Evolutionary conservation across 2,888 invertebrate genomes (phyloP).

Genomic region (Lithophane semibrunnea): DNA sequence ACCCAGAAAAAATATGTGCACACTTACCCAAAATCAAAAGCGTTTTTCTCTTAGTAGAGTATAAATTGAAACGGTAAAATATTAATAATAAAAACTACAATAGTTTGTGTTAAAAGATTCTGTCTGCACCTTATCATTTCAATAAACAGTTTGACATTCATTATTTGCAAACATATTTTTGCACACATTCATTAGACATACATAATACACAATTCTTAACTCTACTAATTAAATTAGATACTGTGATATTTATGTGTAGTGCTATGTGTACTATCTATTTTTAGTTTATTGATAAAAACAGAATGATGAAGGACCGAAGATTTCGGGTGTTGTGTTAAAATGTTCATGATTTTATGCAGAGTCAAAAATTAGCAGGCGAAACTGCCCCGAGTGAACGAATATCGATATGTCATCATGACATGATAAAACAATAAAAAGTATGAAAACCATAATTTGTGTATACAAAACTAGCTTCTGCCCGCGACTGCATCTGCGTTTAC

Average conservation of each 20-base stretch:
- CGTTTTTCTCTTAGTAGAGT: too few relatives aligned
- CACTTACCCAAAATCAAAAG: too few relatives aligned
- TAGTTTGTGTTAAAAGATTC: background rate
- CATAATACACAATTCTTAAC: background rate
- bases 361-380: background rate
- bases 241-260: conserved; percentile 6
- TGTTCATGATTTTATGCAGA: background rate
- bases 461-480: background rate
- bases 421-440: background rate
- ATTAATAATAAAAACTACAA: too few relatives aligned
- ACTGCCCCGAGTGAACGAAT: background rate
- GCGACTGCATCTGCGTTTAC: too few relatives aligned
- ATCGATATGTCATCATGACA: background rate
- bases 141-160: background rate
- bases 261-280: background rate
- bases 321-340: background rate
- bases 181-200: background rate
- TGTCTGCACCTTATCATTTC: background rate
- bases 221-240: background rate
- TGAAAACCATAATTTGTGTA: background rate
- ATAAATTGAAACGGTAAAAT: too few relatives aligned
- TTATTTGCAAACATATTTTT: background rate
- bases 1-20: too few relatives aligned
- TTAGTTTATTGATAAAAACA: background rate
- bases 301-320: background rate